These are phyloP conservation scores for Drosophila barbarae DNA, from an alignment of 2,888 invertebrate genomes.

Conservation along the genomic window DNA sequence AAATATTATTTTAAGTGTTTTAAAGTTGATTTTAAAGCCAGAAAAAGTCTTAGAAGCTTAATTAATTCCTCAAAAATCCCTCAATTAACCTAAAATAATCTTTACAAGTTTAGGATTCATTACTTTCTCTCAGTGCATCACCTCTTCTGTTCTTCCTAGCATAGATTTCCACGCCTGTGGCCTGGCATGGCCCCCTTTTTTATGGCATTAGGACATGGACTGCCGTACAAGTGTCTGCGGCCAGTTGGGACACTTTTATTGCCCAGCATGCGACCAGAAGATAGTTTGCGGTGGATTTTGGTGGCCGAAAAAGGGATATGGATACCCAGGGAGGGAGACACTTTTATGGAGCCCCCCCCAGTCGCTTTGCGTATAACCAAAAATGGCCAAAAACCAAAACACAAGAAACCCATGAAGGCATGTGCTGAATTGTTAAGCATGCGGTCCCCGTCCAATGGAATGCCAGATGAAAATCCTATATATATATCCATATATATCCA, in stretches of 20 bases:
- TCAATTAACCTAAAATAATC: background rate
- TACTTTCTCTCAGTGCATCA: slow-evolving; percentile 20
- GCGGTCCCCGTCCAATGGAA: slow-evolving; percentile 44
- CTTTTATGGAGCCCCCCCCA: slow-evolving; percentile 51
- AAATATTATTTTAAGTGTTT: background rate
- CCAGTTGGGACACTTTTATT: slow-evolving; percentile 66
- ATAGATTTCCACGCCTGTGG: slow-evolving; percentile 60
- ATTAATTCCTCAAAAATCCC: too few species aligned
- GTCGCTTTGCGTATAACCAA: slow-evolving; percentile 58
- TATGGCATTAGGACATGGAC: slow-evolving; percentile 63
- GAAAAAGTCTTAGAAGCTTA: too few species aligned
- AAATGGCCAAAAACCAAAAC: slow-evolving; percentile 41
- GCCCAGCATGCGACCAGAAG: slow-evolving; percentile 69
- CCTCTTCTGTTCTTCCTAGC: slow-evolving; percentile 3
- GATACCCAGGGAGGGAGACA: slow-evolving; percentile 43
- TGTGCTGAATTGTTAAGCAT: slow-evolving; percentile 69
- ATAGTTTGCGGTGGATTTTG: slow-evolving; percentile 70
- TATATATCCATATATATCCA: background rate
- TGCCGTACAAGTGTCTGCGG: slow-evolving; percentile 62
- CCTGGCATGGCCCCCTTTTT: slow-evolving; percentile 51
- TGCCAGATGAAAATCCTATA: slow-evolving; percentile 45
- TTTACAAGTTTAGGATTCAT: background rate
- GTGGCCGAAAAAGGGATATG: slow-evolving; percentile 55
- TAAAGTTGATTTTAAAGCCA: background rate
- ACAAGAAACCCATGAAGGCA: slow-evolving; percentile 44